These are phyloP conservation scores for Amblyornis subalaris DNA, from an alignment of 2,113 vertebrate genomes.

Conservation along the genomic window DNA sequence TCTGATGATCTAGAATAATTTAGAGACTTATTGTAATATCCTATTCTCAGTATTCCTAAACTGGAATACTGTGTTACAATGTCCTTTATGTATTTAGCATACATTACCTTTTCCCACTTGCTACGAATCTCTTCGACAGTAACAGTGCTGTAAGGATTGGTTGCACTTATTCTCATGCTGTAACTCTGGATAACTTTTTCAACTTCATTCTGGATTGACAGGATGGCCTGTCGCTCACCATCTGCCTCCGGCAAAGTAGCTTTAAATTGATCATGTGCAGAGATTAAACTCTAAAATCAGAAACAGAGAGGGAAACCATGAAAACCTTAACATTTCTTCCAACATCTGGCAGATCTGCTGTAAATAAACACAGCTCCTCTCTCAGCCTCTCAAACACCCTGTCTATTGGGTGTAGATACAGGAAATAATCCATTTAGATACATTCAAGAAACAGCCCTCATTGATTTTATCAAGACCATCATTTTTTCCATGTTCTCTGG, in stretches of 20 bases:
- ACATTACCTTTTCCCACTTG: constrained; percentile 95
- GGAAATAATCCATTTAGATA: neutral
- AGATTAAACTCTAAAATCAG: constrained; percentile 83
- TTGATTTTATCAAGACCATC: neutral
- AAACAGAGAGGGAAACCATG: neutral
- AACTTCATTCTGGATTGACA: constrained; percentile 94
- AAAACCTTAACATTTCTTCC: neutral
- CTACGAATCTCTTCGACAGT: constrained; percentile 85
- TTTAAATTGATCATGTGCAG: constrained; percentile 93
- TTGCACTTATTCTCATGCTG: constrained; percentile 81
- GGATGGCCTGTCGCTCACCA: constrained; percentile 90
- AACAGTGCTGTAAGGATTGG: constrained; percentile 91
- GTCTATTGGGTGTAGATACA: neutral
- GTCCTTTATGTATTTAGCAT: neutral
- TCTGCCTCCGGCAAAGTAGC: constrained; percentile 86
- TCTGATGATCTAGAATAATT: neutral
- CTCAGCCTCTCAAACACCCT: neutral
- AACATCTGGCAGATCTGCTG: neutral
- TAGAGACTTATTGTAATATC: neutral
- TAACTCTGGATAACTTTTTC: constrained; percentile 97
- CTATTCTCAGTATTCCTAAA: neutral
- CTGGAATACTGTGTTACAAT: neutral
- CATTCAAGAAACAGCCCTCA: neutral
- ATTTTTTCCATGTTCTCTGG: neutral
- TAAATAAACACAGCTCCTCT: neutral